Base-by-base conservation (phyloP, 2,888 invertebrate species). In the Galeruca laticollis region DNA sequence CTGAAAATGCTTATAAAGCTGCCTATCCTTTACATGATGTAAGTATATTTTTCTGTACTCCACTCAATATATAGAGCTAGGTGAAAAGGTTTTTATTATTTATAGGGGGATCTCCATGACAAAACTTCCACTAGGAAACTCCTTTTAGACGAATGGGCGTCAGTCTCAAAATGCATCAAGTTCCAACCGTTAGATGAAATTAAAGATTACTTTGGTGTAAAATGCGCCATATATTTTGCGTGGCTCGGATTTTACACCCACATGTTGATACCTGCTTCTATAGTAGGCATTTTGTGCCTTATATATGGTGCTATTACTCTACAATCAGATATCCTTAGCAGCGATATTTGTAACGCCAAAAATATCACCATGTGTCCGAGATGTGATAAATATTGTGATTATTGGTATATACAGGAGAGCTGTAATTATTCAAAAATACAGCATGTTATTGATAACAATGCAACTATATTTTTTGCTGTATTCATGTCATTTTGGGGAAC, bases 191-290 rank as follows among this genome's bases (percentile, higher is more conserved):
- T 94, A 69, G 93, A 94, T 82, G 89, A 90, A 74, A 90, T 94
- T 70, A 91, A 92, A 87, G 91, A 92, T 79, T 93, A 93, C 84
- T 93, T 92, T 82, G 93, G 93, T 57, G 90, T 92, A 2, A 93
- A 91, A 86, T 89, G 93, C 76, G 94, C 92, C 0, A 86, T 95
- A 68, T 94, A 95, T 84, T 95, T 94, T 85, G 91, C 94, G 13
- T 95, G 94, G 94, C 87, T 94, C 57, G 94, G 94, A 47, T 95
- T 93, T 86, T 95, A 95, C 82, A 94, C 94, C 0, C 91, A 91
- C 82, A 93, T 94, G 93, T 86, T 95, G 67, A 92, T 94, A 75
- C 92, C 93, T 13, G 90, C 92, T 2, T 89, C 92, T 65, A 84
- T 93, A 63, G 86, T 91, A 63, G 93, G 93, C 13, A 80, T 92